Percentiles rank a stretch among this genome's conserved stretches.
Conservation (phyloP, 2,888 invertebrate species). For the Tetragonisca angustula region DNA sequence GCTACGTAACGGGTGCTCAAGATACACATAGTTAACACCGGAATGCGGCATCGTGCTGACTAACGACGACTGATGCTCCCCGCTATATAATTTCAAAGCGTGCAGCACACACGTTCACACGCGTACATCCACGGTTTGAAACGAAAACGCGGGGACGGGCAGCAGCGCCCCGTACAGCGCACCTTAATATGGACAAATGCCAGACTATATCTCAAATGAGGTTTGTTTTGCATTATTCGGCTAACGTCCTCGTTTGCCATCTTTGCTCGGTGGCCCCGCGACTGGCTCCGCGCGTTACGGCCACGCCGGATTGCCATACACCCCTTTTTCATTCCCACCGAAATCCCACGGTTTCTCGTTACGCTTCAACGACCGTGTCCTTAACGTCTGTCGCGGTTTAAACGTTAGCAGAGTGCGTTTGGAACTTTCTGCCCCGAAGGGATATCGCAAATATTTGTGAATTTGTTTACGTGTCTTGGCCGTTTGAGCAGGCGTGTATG, state of each 20-base stretch:
- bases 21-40: slow-evolving; percentile 78
- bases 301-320: slow-evolving; percentile 57
- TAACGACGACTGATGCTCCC: slow-evolving; percentile 74
- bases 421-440: slow-evolving; percentile 1
- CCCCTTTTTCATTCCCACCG: slow-evolving; percentile 54
- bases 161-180: slow-evolving; percentile 61
- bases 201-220: slow-evolving; percentile 79
- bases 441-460: neutral
- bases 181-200: slow-evolving; percentile 82
- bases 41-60: slow-evolving; percentile 70
- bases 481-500: neutral
- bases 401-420: neutral
- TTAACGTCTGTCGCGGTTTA: slow-evolving; percentile 1
- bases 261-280: slow-evolving; percentile 64
- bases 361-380: neutral
- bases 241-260: slow-evolving; percentile 79
- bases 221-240: slow-evolving; percentile 83
- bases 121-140: slow-evolving; percentile 32
- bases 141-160: slow-evolving; percentile 61
- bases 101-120: slow-evolving; percentile 53
- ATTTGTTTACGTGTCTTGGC: neutral
- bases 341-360: slow-evolving; percentile 37
- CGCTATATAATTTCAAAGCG: slow-evolving; percentile 74
- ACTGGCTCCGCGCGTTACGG: slow-evolving; percentile 65
- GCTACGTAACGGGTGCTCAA: slow-evolving; percentile 74